Base-by-base conservation (phyloP, 2,113 vertebrate species). In the Zonotrichia leucophrys region DNA sequence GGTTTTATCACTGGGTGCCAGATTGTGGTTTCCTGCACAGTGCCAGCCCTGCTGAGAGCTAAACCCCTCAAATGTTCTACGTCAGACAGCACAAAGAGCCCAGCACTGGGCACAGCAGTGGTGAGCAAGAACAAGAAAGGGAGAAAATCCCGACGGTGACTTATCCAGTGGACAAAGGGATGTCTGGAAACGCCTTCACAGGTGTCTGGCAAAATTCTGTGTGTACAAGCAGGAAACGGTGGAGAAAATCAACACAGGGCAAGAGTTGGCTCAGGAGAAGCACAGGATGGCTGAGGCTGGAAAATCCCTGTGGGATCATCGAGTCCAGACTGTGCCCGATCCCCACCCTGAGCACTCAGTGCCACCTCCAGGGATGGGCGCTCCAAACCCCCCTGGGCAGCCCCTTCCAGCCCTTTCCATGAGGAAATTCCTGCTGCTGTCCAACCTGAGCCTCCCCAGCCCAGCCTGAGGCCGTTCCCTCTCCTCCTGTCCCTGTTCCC, bases 151-250 rank as follows among this genome's bases (percentile, higher is more conserved):
- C 1, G 0, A 27, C 21, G 18, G 5, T 6, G n/a, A 79, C 25
- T 81, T 24, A 53, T 27, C 39, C 53, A 11, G 84, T 0, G 15
- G 77, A 41, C 47, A 59, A 35, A 62, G 18, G 33, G 23, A 11
- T 13, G 31, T 22, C 63, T 21, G 31, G 53, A 49, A 44, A 46
- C 0, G 4, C 62, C 8, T 22, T 33, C 76, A 53, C 0, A 3
- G 63, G 25, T 7, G 56, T 28, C 56, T 21, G 41, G 30, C 33
- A 60, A 77, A 37, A 60, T 31, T 55, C 33, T 31, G 28, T 5
- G 11, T 2, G 55, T 24, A 9, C 0, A 0, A 79, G 31, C 37
- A 62, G 44, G 74, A 53, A 84, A 52, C 0, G 0, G 23, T 11
- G 11, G 13, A 67, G 68, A 50, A 72, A 75, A 83, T 17, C 58